These are phyloP conservation scores for Chloroclystis v-ata DNA, from an alignment of 2,888 invertebrate genomes.

Conservation along the genomic window DNA sequence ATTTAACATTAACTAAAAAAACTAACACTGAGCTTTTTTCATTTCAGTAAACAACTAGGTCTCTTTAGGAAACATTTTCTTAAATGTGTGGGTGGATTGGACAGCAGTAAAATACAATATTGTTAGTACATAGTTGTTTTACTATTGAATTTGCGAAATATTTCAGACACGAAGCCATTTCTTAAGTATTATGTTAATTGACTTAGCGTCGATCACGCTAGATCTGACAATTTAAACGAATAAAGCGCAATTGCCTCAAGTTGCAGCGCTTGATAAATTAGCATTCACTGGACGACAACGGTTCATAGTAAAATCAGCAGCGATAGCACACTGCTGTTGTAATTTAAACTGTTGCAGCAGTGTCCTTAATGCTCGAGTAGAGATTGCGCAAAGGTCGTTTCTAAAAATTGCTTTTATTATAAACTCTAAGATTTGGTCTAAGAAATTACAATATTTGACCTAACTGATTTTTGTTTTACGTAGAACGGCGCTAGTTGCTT, in stretches of 20 bases:
- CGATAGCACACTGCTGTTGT: conserved; percentile 44
- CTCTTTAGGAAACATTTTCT: neutral
- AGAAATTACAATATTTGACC: neutral
- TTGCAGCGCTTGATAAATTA: conserved; percentile 34
- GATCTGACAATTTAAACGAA: conserved; percentile 36
- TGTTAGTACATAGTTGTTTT: no score
- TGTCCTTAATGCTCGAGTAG: conserved; percentile 63
- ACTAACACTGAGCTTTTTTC: neutral
- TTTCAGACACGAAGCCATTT: conserved; percentile 36
- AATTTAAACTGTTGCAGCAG: conserved; percentile 42
- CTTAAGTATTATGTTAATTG: conserved; percentile 41
- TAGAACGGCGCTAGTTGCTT: conserved; percentile 16
- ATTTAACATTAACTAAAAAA: conserved; percentile 23
- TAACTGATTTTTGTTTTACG: conserved; percentile 1
- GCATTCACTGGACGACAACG: conserved; percentile 32
- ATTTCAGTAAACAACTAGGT: neutral
- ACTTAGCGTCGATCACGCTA: conserved; percentile 37
- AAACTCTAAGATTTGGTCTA: conserved; percentile 33
- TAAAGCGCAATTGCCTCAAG: conserved; percentile 27
- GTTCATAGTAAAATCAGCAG: conserved; percentile 38
- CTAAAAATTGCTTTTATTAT: conserved; percentile 51
- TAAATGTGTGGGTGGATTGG: neutral
- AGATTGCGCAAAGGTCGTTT: conserved; percentile 62
- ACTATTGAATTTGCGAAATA: conserved; percentile 14
- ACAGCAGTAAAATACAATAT: neutral